Evolutionary conservation across 1,140 invertebrate genomes (phyloP).

Genomic region (Drosophila mojavensis): DNA sequence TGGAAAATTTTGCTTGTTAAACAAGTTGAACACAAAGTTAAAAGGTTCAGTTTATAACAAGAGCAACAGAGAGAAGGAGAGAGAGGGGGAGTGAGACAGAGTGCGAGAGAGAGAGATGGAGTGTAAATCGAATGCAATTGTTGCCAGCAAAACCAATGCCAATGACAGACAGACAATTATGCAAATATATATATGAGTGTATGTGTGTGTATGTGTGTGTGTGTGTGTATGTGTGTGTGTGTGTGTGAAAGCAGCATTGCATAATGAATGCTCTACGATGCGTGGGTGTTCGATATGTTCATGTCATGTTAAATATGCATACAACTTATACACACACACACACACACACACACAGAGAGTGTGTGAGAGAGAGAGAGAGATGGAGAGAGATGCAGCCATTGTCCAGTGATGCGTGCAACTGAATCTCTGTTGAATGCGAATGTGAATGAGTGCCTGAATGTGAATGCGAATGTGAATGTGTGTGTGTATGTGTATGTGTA

Average conservation of each 20-base stretch:
- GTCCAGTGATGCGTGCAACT: slow-evolving; percentile 26
- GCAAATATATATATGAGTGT: slow-evolving; percentile 12
- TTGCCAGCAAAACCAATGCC: slow-evolving; percentile 24
- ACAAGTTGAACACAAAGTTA: slow-evolving; percentile 78
- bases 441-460: slow-evolving; percentile 21
- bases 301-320: slow-evolving; percentile 25
- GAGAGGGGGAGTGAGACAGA: no score
- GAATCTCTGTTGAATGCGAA: slow-evolving; percentile 26
- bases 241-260: slow-evolving; percentile 14
- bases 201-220: slow-evolving; percentile 6
- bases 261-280: slow-evolving; percentile 28
- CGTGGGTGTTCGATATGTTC: slow-evolving; percentile 31
- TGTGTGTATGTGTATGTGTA: slow-evolving; percentile 9
- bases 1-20: slow-evolving; percentile 65
- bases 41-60: slow-evolving; percentile 65
- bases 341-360: slow-evolving; percentile 1
- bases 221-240: slow-evolving; percentile 12
- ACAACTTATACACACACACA: background rate
- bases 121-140: slow-evolving; percentile 45
- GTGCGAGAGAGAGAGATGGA: background rate
- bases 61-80: background rate
- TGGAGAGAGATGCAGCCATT: background rate
- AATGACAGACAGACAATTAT: slow-evolving; percentile 56
- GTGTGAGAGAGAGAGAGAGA: no score
- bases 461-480: slow-evolving; percentile 24